Base-by-base conservation (phyloP, 1,140 invertebrate species). In the Amphibalanus amphitrite region DNA sequence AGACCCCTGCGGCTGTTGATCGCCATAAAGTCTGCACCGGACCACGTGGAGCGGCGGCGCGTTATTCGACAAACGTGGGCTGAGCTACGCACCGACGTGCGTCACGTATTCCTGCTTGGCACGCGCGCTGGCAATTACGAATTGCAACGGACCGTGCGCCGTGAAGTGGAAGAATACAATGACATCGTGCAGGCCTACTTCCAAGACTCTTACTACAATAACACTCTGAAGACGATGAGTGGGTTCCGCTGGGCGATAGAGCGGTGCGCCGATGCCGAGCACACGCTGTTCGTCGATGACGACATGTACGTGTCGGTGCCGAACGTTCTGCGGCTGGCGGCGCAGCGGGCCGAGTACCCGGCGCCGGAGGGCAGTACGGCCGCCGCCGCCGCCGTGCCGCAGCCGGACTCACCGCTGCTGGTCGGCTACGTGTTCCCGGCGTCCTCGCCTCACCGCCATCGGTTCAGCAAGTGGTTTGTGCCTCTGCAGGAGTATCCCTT, bases 391-490 rank as follows among this genome's bases (percentile, higher is more conserved):
- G 26, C 4, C 6, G 23, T 26, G 65, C 28, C 65, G 65, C n/a
- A 13, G 26, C 26, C 26, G 1, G 65, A 67, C 23, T 10, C 10
- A 8, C 65, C 65, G n/a, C 69, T 70, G 72, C 64, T 74, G 72
- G 77, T 76, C 73, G 78, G 74, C 75, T 23, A 76, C 71, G 64
- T 79, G 76, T 69, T 77, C 68, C 78, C 74, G 69, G 76, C 85
- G 69, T 89, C 89, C 0, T 78, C 86, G 0, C 92, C 93, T 0
- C 85, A 88, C 74, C 82, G 92, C 70, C 87, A 91, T 77, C 85
- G 83, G 76, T 84, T 85, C 8, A 92, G 90, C 78, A 95, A 93
- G 79, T 96, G 92, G 92, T 90, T 90, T 76, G 84, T 95, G 28
- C 83, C 89, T 0, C 79, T 94, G 3, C 80, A 85, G 26, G 93